Conservation (phyloP, 2,888 invertebrate genomes). For the Beris morrisii region DNA sequence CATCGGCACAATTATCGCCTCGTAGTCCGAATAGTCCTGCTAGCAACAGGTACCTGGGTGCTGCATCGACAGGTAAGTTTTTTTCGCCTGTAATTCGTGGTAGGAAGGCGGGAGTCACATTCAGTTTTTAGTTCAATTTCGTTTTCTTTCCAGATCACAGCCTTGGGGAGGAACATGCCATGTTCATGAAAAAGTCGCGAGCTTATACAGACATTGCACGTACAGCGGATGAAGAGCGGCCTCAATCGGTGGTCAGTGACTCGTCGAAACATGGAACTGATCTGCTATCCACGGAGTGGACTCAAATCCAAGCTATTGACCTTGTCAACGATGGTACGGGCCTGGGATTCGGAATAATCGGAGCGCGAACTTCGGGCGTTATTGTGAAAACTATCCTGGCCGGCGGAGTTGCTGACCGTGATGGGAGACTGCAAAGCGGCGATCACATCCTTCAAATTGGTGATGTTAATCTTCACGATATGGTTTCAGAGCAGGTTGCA, state of each 20-base stretch:
- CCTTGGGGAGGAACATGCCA: conserved; percentile 41
- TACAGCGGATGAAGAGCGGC: conserved; percentile 58
- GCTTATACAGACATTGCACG: conserved; percentile 52
- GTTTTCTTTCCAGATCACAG: conserved; percentile 24
- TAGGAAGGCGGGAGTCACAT: not conserved
- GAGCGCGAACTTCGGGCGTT: conserved; percentile 96
- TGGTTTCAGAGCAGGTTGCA: conserved; percentile 98
- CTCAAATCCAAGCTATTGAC: conserved; percentile 96
- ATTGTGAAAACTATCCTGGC: conserved; percentile 98
- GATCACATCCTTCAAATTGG: conserved; percentile 97
- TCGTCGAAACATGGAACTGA: conserved; percentile 70
- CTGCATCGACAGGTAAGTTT: conserved; percentile 38
- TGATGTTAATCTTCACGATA: conserved; percentile 88
- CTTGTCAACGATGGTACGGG: conserved; percentile 97
- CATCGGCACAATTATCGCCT: conserved; percentile 73
- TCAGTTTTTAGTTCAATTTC: not conserved
- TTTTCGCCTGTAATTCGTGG: not conserved
- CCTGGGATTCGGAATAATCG: conserved; percentile 98
- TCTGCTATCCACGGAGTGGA: conserved; percentile 86
- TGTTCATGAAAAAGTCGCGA: conserved; percentile 68
- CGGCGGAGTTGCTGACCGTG: conserved; percentile 96
- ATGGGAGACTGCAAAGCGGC: conserved; percentile 94
- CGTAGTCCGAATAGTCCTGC: conserved; percentile 65
- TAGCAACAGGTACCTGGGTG: conserved; percentile 37
- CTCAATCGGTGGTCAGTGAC: conserved; percentile 69